Base-by-base conservation (phyloP, 2,888 invertebrate genomes). In the Chloroclystis v-ata region DNA sequence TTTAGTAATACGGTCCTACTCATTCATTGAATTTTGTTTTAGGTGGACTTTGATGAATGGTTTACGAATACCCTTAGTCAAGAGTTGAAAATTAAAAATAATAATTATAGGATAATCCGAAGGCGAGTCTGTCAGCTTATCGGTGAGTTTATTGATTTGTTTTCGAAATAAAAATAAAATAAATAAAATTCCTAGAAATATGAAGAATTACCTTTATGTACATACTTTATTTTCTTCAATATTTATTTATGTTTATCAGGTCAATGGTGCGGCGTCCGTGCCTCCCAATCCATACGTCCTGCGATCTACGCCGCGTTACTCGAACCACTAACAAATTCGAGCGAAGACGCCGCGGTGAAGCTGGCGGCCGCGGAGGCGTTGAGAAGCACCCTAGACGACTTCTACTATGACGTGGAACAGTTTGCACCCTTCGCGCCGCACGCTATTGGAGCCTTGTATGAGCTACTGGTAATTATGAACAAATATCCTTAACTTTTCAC, bases 11-110 rank as follows among this genome's bases (percentile, higher is more conserved):
- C n/a, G n/a, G n/a, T n/a, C n/a, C n/a, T n/a, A n/a, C n/a, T n/a
- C n/a, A n/a, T n/a, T n/a, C n/a, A n/a, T 33, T 37, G 1, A 14
- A 13, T 33, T 35, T 16, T 0, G 13, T 65, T 72, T n/a, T 66
- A 94, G 92, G 91, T 98, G 28, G 95, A 97, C 77, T 98, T 98
- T 78, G 96, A 98, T 75, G 91, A 93, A 61, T 98, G 97, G 97
- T 95, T 98, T 63, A 91, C 92, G 9, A 93, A 92, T 30, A 93
- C 95, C 28, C 80, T 98, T 39, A 90, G 94, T 43, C 91, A 92
- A 66, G 97, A 98, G 76, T 79, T 98, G 49, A 93, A 94, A 72
- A 90, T 95, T 12, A 93, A 93, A 67, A 94, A 94, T 55, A 92
- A 93, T 52, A 95, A 95, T 70, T 96, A 95, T 69, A 91, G 94